Base-by-base conservation (phyloP, 2,888 invertebrate species). In the Creontiades dilutus region DNA sequence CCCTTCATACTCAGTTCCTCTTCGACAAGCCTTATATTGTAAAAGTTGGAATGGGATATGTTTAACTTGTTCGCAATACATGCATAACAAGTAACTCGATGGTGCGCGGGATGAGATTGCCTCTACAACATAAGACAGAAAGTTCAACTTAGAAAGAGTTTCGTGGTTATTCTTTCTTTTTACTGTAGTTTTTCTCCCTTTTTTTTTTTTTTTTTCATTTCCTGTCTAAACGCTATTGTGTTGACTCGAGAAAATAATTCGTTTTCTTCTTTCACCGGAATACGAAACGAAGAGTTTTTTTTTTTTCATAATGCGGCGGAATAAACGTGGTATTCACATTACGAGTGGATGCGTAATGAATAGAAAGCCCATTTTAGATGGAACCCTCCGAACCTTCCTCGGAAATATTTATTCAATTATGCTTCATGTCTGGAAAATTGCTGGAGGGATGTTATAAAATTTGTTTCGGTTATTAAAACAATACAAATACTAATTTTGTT, bases 61-160 rank as follows among this genome's bases (percentile, higher is more conserved):
- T 75, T 86, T 86, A 86, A 86, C 86, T 86, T 86, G 86, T 86
- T 86, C 86, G 75, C 86, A 86, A 86, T 86, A 86, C 86, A 86
- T 86, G 86, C 86, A 86, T 86, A 86, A 86, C 86, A 86, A 86
- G 86, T 86, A 86, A 86, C 86, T 86, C 76, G 75, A 86, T 86
- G 86, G 75, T 82, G 52, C 86, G 48, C 28, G 85, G 23, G 37
- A 55, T 55, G 86, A 86, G 75, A 86, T 86, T 86, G 86, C 75
- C 86, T 75, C 68, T 86, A 75, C 86, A 75, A 86, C 75, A 68
- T 86, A 86, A 75, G 47, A 82, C 46, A 37, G 23, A 52, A 23
- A 48, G 52, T 4, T 11, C n/a, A 68, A 12, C 68, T 68, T 23
- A 5, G 37, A 68, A 68, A 68, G 68, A 68, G 23, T 19, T 23